These are phyloP conservation scores for Morpho helenor DNA, from an alignment of 2,888 invertebrate genomes.

Conservation along the genomic window DNA sequence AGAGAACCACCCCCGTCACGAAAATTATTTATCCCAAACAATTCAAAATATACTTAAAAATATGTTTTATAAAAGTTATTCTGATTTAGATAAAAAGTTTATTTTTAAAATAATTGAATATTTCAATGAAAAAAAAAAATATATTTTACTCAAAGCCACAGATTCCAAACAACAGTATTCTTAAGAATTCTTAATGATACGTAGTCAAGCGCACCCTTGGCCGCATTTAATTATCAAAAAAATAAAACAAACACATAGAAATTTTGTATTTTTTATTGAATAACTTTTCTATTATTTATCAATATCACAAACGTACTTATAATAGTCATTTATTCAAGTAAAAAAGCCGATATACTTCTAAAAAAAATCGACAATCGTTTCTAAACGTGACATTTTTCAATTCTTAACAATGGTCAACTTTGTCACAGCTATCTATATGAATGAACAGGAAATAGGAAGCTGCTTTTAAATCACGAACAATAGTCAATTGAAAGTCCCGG, in stretches of 20 bases:
- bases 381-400: conserved; percentile 19
- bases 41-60: no score
- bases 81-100: no score
- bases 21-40: no score
- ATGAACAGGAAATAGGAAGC: conserved; percentile 59
- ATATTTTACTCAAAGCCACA: no score
- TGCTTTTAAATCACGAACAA: conserved; percentile 38
- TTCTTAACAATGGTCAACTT: conserved; percentile 33
- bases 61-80: no score
- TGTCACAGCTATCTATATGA: conserved; percentile 32
- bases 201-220: no score
- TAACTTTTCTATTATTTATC: conserved; percentile 65
- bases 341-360: conserved; percentile 56
- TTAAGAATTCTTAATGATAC: no score
- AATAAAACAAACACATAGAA: conserved; percentile 46
- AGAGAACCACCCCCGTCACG: no score
- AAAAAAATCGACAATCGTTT: conserved; percentile 40
- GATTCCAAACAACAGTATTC: no score
- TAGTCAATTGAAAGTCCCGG: conserved; percentile 30
- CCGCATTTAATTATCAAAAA: conserved; percentile 2
- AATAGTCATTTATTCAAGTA: conserved; percentile 69
- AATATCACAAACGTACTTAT: conserved; percentile 68
- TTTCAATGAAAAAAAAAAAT: no score
- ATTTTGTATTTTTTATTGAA: conserved; percentile 75
- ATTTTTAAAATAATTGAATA: no score